phyloP scores from a whole-genome alignment of 1,140 invertebrate species.

The Calosoma granatense region DNA sequence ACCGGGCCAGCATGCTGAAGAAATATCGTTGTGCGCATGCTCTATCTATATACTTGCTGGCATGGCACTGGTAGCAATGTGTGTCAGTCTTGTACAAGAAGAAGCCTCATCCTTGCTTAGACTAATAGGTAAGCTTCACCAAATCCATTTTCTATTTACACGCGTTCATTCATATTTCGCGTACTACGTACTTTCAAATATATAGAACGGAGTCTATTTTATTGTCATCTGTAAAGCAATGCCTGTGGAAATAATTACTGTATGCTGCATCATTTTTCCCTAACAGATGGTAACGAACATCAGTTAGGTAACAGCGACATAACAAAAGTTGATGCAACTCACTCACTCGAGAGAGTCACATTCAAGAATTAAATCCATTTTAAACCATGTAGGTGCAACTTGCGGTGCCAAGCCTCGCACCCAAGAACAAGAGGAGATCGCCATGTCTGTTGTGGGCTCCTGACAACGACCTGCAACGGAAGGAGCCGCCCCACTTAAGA shows the following conservation, averaged over 20 bases:
- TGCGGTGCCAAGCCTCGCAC: constrained; percentile 33
- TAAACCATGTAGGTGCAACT: constrained; percentile 21
- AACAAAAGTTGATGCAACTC: too few relatives aligned
- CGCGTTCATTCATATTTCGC: too few relatives aligned
- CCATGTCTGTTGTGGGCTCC: constrained; percentile 47
- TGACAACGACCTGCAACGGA: constrained; percentile 50
- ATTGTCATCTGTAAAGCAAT: not conserved
- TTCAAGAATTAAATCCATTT: too few relatives aligned
- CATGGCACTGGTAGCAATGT: constrained; percentile 92
- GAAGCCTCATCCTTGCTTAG: constrained; percentile 65
- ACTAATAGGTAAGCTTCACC: constrained; percentile 24
- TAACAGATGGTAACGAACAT: too few relatives aligned
- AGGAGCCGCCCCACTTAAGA: constrained; percentile 33
- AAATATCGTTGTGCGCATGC: constrained; percentile 67
- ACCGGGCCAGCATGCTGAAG: constrained; percentile 57
- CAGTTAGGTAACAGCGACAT: too few relatives aligned
- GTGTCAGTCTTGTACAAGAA: constrained; percentile 91
- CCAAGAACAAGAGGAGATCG: constrained; percentile 41
- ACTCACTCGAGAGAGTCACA: too few relatives aligned
- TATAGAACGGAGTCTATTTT: too few relatives aligned
- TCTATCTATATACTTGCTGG: constrained; percentile 87
- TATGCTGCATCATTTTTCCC: too few relatives aligned
- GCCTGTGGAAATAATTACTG: not conserved
- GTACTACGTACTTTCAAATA: too few relatives aligned
- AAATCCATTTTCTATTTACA: constrained; percentile 2